Evolutionary conservation across 2,888 invertebrate genomes (phyloP), one percentile per base, ranked within the genome.

Genomic region (Sussaba pulchella): DNA sequence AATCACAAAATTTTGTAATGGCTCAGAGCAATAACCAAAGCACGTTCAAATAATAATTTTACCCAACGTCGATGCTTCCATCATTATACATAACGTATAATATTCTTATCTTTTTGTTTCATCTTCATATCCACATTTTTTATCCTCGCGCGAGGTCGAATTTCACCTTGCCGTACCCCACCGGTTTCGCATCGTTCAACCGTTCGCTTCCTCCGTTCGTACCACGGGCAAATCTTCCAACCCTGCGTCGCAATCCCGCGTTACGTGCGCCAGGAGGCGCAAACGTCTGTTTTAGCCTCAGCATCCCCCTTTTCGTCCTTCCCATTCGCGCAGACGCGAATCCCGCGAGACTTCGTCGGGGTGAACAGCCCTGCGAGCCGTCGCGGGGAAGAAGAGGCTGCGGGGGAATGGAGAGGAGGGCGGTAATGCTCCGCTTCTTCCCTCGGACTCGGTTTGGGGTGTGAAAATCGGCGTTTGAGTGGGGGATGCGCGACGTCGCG

Each of bases 381-480:
- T 17, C 61, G 66, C 21, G 26, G 66, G 74, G 43, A 70, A 72
- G 36, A 47, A 39, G 72, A 54, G 50, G 47, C n/a, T 70, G 76
- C 41, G 36, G n/a, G 12, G 10, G 52, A n/a, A n/a, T n/a, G n/a
- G n/a, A n/a, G 3, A 17, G 31, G 63, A 63, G 36, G 76, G 77
- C 83, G 83, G 84, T 84, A 80, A 80, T 72, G 72, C 66, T 31
- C 52, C 69, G 24, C 82, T 86, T 84, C 83, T 85, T 82, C 86
- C 81, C 82, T 61, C 75, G n/a, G n/a, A 84, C 84, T 57, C 71
- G 83, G 87, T 85, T 86, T 87, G 87, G 91, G 89, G 91, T 90
- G 91, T 90, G 90, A 91, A 91, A 91, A 91, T 89, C 89, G 89
- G 88, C 82, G 82, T 78, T 66, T 81, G 61, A 63, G 82, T 70